Percentiles rank a stretch among this genome's conserved stretches.
phyloP scores from a whole-genome alignment of 1,140 invertebrate genomes.

The Vollenhovia emeryi region DNA sequence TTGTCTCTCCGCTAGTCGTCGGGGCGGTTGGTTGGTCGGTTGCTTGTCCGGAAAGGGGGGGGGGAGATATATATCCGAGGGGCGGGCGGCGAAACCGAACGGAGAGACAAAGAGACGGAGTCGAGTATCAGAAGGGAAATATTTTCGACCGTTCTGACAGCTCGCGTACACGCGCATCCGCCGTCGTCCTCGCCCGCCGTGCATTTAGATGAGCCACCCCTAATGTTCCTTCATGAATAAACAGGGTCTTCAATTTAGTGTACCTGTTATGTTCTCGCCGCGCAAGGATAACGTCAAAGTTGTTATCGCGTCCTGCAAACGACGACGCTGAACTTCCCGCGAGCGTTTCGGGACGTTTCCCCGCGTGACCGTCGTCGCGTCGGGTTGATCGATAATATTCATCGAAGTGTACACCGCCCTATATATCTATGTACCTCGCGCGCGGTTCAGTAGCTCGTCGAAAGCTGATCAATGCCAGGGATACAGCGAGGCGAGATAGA shows the following conservation, averaged over 20 bases:
- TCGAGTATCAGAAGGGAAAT: slow-evolving; percentile 21
- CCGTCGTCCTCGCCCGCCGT: neutral
- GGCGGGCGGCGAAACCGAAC: neutral
- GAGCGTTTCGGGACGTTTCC: slow-evolving; percentile 18
- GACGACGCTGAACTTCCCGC: neutral
- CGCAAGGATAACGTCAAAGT: slow-evolving; percentile 18
- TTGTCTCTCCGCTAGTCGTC: slow-evolving; percentile 41
- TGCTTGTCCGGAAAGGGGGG: slow-evolving; percentile 8
- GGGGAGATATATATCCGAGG: neutral
- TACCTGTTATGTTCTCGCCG: slow-evolving; percentile 7
- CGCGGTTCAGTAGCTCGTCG: neutral
- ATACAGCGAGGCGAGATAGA: slow-evolving; percentile 48
- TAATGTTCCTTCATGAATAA: slow-evolving; percentile 33
- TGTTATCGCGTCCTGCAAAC: slow-evolving; percentile 2
- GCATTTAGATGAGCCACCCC: neutral
- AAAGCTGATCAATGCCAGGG: slow-evolving; percentile 62
- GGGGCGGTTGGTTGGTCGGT: slow-evolving; percentile 2
- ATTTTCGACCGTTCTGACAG: slow-evolving; percentile 31
- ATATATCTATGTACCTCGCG: neutral
- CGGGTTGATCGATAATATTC: slow-evolving; percentile 59
- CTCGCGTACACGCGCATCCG: neutral
- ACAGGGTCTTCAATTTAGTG: neutral
- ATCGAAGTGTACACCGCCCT: slow-evolving; percentile 25
- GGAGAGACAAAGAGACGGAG: neutral
- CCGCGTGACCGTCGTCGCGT: slow-evolving; percentile 1